Base-by-base conservation (phyloP, 2,113 vertebrate genomes). In the Saguinus imperator region DNA sequence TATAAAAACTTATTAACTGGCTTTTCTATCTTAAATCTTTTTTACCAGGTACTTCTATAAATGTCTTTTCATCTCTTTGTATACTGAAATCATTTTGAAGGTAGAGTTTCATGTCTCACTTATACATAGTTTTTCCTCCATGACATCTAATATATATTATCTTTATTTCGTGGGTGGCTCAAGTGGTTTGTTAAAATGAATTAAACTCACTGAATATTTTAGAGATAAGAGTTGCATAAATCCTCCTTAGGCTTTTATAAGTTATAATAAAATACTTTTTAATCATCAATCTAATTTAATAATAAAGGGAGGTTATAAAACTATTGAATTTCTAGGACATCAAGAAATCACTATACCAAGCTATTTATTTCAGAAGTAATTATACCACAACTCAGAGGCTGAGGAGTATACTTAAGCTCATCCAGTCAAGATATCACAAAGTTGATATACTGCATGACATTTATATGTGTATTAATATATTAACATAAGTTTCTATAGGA, bases 181-280 rank as follows among this genome's bases (percentile, higher is more conserved):
- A 50, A 61, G 29, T 79, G 72, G 43, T 89, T 58, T 82, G 37
- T 50, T 94, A 92, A 93, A 89, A 93, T 40, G 37, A 70, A 92
- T 68, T 84, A 96, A 89, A 85, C 61, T 79, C 1, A 43, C 11
- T 83, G 13, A 48, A 48, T 6, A 48, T 68, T 57, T 91, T 17
- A 75, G 8, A 80, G 55, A 75, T 2, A 95, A 55, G n/a, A 72
- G 76, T 72, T 43, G 79, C 17, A 1, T 50, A 68, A 92, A 37
- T 29, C 11, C 5, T 88, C 37, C 35, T 73, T 16, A 80, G 35
- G 6, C 9, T 72, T 82, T 73, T 37, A n/a, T 52, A 87, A 64
- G 77, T 43, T 75, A 5, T 66, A 88, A 55, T 6, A 23, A 75
- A 87, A 88, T 45, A 82, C 45, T 50, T 72, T 75, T 18, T 76